phyloP scores from a whole-genome alignment of 2,888 invertebrate species.

The Dione juno region DNA sequence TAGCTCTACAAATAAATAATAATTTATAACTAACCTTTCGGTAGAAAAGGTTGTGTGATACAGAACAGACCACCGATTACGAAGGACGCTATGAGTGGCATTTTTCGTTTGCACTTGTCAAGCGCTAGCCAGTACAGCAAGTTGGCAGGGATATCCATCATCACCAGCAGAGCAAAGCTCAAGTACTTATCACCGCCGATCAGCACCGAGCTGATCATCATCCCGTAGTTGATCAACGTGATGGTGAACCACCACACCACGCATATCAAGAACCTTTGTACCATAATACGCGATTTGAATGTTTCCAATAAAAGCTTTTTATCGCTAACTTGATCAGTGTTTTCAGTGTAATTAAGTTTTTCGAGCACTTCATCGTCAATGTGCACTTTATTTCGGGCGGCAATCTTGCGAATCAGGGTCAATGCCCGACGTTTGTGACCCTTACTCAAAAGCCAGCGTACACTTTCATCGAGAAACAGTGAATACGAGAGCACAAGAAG shows the following conservation, averaged over 20 bases:
- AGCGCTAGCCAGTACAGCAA: slow-evolving; percentile 75
- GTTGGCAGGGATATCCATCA: slow-evolving; percentile 77
- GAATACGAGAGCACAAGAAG: slow-evolving; percentile 69
- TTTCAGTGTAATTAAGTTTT: slow-evolving; percentile 67
- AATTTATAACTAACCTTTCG: slow-evolving; percentile 59
- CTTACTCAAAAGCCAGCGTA: slow-evolving; percentile 77
- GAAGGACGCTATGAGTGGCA: slow-evolving; percentile 68
- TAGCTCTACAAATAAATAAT: background rate
- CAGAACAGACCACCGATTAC: slow-evolving; percentile 72
- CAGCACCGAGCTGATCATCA: slow-evolving; percentile 78
- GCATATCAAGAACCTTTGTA: slow-evolving; percentile 73
- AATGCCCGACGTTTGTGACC: slow-evolving; percentile 66
- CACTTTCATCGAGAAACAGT: slow-evolving; percentile 74
- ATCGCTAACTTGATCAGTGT: slow-evolving; percentile 57
- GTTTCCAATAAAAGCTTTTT: slow-evolving; percentile 67
- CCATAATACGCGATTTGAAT: slow-evolving; percentile 71
- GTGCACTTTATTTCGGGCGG: slow-evolving; percentile 64
- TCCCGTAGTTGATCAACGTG: slow-evolving; percentile 77
- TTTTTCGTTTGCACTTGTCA: slow-evolving; percentile 67
- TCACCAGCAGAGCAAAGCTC: slow-evolving; percentile 73
- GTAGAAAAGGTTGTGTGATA: slow-evolving; percentile 70
- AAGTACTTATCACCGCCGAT: slow-evolving; percentile 76
- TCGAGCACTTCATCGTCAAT: slow-evolving; percentile 61
- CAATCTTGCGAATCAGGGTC: slow-evolving; percentile 68
- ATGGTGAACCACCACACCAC: slow-evolving; percentile 79